phyloP scores from a whole-genome alignment of 2,888 invertebrate genomes.

The Acronicta leporina region DNA sequence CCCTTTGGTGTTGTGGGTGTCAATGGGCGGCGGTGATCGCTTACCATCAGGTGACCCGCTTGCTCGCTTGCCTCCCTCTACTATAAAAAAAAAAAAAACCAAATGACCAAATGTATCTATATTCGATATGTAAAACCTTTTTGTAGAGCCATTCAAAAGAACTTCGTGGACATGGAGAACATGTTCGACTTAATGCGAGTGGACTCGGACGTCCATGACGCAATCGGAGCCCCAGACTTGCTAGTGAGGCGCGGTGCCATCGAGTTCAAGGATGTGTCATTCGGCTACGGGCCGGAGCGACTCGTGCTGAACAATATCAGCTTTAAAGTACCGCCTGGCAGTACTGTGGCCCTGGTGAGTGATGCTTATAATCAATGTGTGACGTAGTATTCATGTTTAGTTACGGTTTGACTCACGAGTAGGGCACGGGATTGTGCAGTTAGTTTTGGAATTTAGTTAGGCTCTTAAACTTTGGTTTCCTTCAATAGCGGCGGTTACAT shows the following conservation, averaged over 20 bases:
- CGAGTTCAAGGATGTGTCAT: constrained; percentile 96
- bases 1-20: too few species aligned
- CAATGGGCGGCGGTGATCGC: too few species aligned
- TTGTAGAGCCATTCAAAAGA: constrained; percentile 97
- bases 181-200: constrained; percentile 98
- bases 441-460: too few species aligned
- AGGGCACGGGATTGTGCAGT: too few species aligned
- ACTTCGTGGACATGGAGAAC: constrained; percentile 99
- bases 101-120: too few species aligned
- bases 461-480: too few species aligned
- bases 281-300: constrained; percentile 95
- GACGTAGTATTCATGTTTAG: too few species aligned
- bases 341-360: constrained; percentile 94
- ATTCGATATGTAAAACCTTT: neutral
- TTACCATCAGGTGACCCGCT: too few species aligned
- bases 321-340: constrained; percentile 94
- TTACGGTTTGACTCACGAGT: too few species aligned
- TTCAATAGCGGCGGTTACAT: too few species aligned
- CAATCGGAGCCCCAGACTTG: constrained; percentile 93
- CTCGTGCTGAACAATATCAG: constrained; percentile 93
- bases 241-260: constrained; percentile 92
- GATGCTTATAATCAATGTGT: neutral
- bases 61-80: too few species aligned
- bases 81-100: too few species aligned
- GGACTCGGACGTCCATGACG: constrained; percentile 95